Evolutionary conservation across 2,888 invertebrate species (phyloP), one percentile per base, ranked within the genome.

Genomic region (Colletes collaris): DNA sequence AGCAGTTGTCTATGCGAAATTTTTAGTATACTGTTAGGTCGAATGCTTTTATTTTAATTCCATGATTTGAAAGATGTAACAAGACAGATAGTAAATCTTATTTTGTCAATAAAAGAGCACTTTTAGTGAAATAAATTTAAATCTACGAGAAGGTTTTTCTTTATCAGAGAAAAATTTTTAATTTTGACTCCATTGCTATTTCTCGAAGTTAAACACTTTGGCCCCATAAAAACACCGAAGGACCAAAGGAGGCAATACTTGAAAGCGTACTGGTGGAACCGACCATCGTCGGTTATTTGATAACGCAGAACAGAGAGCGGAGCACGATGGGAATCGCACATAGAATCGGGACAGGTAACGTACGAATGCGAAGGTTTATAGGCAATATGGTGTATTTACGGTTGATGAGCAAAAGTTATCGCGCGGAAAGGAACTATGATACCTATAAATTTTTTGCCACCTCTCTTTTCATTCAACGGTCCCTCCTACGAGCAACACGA

Each of bases 371-470:
- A 91, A 91, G 90, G 89, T 92, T 92, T 91, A 92, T 91, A 89
- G 90, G 87, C 91, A 92, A 92, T 92, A 91, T 90, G 90, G 90
- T 84, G 89, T 91, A 92, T 91, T 91, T 91, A 92, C 90, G 89
- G 89, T 87, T 84, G 89, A 84, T 84, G 84, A 84, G 87, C 79
- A 82, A 87, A 88, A 88, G 88, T 86, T 82, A 73, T 49, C 70
- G 79, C 52, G 76, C 74, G 78, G 78, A 85, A 84, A 79, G 85
- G 82, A 66, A 76, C 72, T 65, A 67, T 69, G 62, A 53, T 67
- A 68, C 84, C 78, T 70, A 79, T 79, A 74, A 71, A 76, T 84
- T 82, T 77, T 74, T 64, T 66, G 49, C 60, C 65, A 46, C 66
- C 69, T 77, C 76, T 63, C 74, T 65, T 77, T 65, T 65, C 66